phyloP scores from a whole-genome alignment of 2,113 vertebrate species.

The Ceuthmochares aereus region DNA sequence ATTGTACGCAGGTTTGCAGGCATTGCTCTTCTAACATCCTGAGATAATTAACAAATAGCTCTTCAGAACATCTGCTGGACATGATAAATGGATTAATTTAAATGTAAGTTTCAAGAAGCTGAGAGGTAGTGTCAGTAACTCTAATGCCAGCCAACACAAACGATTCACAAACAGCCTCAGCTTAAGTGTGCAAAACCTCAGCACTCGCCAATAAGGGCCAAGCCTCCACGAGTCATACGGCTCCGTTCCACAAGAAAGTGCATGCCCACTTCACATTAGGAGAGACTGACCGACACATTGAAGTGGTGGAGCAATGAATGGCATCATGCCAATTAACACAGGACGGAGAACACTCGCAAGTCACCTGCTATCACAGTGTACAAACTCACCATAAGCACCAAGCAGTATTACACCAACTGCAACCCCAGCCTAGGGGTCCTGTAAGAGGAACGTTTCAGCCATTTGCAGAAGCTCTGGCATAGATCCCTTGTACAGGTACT shows the following conservation, averaged over 20 bases:
- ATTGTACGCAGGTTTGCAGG: slow-evolving; percentile 29
- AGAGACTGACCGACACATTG: neutral
- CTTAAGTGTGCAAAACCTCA: neutral
- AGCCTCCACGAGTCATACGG: neutral
- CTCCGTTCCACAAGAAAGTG: neutral
- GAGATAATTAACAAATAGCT: slow-evolving; percentile 36
- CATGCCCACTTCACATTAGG: neutral
- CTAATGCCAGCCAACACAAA: slow-evolving; percentile 10
- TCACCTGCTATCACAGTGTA: neutral
- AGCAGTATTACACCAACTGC: slow-evolving; percentile 10
- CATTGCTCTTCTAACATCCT: slow-evolving; percentile 50
- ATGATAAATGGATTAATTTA: neutral
- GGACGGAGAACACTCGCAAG: neutral
- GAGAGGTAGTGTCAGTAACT: slow-evolving; percentile 52
- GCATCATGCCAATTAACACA: neutral
- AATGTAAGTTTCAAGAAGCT: slow-evolving; percentile 13
- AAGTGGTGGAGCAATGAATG: neutral
- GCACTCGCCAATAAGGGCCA: neutral
- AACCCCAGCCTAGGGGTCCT: neutral
- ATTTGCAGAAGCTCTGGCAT: slow-evolving; percentile 35
- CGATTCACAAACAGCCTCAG: neutral
- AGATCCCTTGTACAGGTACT: neutral
- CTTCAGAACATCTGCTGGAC: neutral
- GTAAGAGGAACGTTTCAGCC: neutral
- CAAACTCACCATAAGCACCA: slow-evolving; percentile 22